phyloP scores from a whole-genome alignment of 1,140 invertebrate species.

The Nephotettix cincticeps region DNA sequence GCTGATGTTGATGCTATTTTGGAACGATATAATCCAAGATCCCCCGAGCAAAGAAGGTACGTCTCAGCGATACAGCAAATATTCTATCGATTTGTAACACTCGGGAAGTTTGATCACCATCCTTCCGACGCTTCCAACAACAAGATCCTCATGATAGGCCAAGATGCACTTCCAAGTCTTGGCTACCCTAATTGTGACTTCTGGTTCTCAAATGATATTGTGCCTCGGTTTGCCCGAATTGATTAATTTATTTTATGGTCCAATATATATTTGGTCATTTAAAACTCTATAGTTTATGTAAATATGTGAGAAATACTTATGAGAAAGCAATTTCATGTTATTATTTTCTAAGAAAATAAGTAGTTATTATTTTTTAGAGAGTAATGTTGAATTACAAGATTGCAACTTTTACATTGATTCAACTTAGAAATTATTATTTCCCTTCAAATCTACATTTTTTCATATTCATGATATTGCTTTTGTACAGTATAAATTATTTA shows the following conservation, averaged over 20 bases:
- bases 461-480: background rate
- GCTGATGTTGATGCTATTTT: slow-evolving; percentile 75
- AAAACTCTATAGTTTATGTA: background rate
- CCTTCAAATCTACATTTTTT: background rate
- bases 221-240: slow-evolving; percentile 60
- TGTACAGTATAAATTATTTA: slow-evolving; percentile 18
- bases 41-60: slow-evolving; percentile 68
- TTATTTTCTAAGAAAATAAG: too few species aligned
- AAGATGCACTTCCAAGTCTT: slow-evolving; percentile 60
- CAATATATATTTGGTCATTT: background rate
- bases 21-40: slow-evolving; percentile 67
- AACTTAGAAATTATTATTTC: too few species aligned
- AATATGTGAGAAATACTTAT: background rate
- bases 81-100: slow-evolving; percentile 78
- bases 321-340: too few species aligned
- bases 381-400: too few species aligned
- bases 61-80: slow-evolving; percentile 75
- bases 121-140: slow-evolving; percentile 46
- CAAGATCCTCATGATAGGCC: slow-evolving; percentile 58
- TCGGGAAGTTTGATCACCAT: slow-evolving; percentile 60
- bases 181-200: slow-evolving; percentile 70
- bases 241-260: slow-evolving; percentile 34
- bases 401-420: too few species aligned
- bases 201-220: slow-evolving; percentile 71
- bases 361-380: too few species aligned